phyloP scores from a whole-genome alignment of 2,113 vertebrate species.

The Tachysurus fulvidraco region DNA sequence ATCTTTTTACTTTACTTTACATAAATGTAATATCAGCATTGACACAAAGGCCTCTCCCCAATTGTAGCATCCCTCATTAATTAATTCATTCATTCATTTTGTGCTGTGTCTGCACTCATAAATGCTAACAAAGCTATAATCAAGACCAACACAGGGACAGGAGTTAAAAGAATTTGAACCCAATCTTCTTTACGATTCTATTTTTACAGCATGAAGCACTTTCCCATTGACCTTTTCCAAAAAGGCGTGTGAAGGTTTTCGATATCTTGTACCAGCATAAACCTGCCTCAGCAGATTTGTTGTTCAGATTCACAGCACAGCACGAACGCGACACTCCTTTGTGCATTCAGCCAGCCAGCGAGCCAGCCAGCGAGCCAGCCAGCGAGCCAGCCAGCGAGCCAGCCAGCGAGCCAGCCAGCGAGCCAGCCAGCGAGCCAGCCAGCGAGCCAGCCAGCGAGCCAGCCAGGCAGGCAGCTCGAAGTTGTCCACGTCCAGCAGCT shows the following conservation, averaged over 20 bases:
- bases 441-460: background rate
- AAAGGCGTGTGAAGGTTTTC: background rate
- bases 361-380: background rate
- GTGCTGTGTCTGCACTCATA: background rate
- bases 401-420: background rate
- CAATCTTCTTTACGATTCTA: background rate
- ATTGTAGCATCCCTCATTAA: background rate
- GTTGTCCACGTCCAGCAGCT: constrained; percentile 28
- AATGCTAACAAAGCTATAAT: background rate
- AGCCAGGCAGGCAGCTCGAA: background rate
- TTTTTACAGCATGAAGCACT: background rate
- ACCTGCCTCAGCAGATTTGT: constrained; percentile 21
- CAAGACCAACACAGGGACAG: background rate
- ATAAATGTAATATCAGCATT: background rate
- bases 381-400: background rate
- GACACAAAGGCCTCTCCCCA: background rate
- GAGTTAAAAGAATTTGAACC: background rate
- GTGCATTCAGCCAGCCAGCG: background rate
- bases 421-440: background rate
- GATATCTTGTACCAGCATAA: background rate
- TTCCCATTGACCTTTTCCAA: background rate
- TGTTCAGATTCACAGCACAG: constrained; percentile 11
- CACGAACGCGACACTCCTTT: background rate
- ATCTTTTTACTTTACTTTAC: background rate
- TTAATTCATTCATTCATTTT: background rate